Conservation (phyloP, 2,797 vertebrate species). For the Poeciliopsis paucimaculata region DNA sequence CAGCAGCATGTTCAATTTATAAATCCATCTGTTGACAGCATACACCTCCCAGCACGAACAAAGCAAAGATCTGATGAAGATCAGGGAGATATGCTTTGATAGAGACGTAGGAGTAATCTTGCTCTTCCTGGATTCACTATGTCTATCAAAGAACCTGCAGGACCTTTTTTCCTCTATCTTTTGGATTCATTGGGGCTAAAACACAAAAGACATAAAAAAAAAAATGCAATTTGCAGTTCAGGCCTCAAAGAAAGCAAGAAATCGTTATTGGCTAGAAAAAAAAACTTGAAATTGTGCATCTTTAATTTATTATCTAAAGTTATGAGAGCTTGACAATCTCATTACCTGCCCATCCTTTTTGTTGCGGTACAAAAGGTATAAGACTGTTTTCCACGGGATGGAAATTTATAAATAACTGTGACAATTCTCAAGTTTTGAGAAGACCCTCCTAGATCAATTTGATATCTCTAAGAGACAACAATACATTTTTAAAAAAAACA, state of each 20-base stretch:
- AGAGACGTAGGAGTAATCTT: background rate
- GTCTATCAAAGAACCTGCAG: background rate
- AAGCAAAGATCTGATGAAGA: background rate
- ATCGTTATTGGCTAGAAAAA: background rate
- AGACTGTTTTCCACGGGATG: conserved; percentile 9
- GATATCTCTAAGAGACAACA: background rate
- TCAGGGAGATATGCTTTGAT: background rate
- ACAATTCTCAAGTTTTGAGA: conserved; percentile 10
- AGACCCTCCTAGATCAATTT: background rate
- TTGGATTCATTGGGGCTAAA: background rate
- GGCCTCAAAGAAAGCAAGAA: background rate
- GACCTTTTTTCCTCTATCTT: background rate
- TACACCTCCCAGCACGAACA: background rate
- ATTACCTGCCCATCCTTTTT: background rate
- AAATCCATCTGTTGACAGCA: background rate
- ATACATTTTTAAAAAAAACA: conserved; percentile 3
- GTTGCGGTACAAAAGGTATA: background rate
- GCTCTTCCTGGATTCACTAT: background rate
- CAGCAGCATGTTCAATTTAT: background rate
- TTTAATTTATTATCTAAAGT: background rate
- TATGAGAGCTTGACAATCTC: background rate
- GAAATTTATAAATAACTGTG: conserved; percentile 10
- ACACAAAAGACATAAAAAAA: background rate
- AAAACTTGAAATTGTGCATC: background rate
- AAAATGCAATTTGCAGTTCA: background rate